phyloP scores from a whole-genome alignment of 2,797 vertebrate genomes.

The Hypotaenidia philippensis region DNA sequence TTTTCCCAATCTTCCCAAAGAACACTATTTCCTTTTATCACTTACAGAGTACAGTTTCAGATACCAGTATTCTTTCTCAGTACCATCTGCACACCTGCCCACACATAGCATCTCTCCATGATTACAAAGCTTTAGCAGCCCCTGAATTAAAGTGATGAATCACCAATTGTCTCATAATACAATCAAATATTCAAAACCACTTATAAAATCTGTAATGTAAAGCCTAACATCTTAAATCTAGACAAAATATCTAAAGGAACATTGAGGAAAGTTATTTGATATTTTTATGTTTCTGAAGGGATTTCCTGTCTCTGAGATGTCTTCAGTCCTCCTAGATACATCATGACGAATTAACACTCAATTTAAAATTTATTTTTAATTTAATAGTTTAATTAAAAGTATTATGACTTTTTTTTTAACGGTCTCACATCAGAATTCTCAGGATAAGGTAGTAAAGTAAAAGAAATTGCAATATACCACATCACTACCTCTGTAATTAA shows the following conservation, averaged over 20 bases:
- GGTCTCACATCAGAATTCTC: background rate
- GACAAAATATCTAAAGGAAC: background rate
- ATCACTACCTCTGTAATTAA: background rate
- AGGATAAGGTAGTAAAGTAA: background rate
- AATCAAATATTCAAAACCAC: background rate
- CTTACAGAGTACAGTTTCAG: background rate
- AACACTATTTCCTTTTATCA: background rate
- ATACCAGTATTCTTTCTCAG: background rate
- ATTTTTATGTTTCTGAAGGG: background rate
- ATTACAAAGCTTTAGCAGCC: background rate
- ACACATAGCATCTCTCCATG: background rate
- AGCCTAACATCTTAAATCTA: background rate
- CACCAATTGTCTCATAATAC: background rate
- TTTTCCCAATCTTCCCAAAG: background rate
- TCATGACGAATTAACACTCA: background rate
- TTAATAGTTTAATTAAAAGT: background rate
- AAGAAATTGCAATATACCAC: background rate
- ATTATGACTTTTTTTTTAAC: background rate
- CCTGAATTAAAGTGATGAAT: background rate
- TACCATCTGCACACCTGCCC: background rate
- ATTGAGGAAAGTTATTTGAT: background rate
- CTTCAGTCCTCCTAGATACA: background rate
- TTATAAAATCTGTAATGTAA: background rate
- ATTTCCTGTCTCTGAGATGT: background rate
- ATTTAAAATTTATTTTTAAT: background rate